Evolutionary conservation across 2,797 vertebrate genomes (phyloP).

Genomic region (Sebastiscus albofasciatus): DNA sequence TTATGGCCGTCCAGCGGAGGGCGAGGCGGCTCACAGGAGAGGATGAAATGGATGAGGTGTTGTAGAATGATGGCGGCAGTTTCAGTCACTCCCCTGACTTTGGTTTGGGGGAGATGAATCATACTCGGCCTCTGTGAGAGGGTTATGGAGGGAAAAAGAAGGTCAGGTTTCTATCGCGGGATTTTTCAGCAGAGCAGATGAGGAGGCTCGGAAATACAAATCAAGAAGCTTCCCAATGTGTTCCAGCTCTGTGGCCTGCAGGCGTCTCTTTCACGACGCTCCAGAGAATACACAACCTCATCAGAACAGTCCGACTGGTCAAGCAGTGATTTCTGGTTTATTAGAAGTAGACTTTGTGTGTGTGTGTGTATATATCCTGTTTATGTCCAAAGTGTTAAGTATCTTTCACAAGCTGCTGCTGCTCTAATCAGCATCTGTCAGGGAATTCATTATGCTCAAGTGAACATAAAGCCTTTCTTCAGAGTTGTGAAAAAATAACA

Average conservation of each 20-base stretch:
- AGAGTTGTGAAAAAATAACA: constrained; percentile 65
- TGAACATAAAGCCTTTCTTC: constrained; percentile 73
- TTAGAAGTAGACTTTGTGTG: constrained; percentile 16
- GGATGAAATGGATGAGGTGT: constrained; percentile 70
- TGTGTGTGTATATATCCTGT: background rate
- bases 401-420: constrained; percentile 36
- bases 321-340: constrained; percentile 62
- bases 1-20: constrained; percentile 54
- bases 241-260: constrained; percentile 53
- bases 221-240: constrained; percentile 50
- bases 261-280: constrained; percentile 63
- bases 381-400: constrained; percentile 44
- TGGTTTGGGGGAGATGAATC: constrained; percentile 65
- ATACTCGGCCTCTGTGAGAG: constrained; percentile 45
- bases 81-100: constrained; percentile 53
- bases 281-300: constrained; percentile 57
- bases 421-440: constrained; percentile 66
- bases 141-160: constrained; percentile 45
- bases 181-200: constrained; percentile 64
- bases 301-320: constrained; percentile 53
- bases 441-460: constrained; percentile 65
- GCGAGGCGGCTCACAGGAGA: constrained; percentile 66
- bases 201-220: constrained; percentile 68
- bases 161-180: constrained; percentile 59
- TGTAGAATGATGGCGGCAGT: constrained; percentile 54